Percentiles rank a stretch among this genome's conserved stretches.
phyloP scores from a whole-genome alignment of 2,797 vertebrate species.

The Pseudochirops corinnae region DNA sequence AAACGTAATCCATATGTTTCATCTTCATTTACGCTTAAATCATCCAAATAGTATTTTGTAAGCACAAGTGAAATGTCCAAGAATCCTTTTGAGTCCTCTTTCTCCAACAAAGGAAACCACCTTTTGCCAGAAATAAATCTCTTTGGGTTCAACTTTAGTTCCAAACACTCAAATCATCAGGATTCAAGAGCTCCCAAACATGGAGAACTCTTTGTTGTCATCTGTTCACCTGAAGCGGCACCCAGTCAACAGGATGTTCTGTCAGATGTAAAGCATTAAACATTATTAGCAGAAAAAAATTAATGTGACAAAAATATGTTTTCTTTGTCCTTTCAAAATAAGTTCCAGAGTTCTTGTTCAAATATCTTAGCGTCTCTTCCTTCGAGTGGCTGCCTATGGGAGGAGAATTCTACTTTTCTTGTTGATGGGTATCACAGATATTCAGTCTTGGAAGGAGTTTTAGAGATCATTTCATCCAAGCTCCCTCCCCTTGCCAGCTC shows the following conservation, averaged over 20 bases:
- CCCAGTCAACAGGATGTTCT: not conserved
- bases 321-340: not conserved
- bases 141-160: slow-evolving; percentile 22
- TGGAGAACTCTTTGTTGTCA: slow-evolving; percentile 13
- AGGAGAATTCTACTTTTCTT: not conserved
- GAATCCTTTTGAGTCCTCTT: slow-evolving; percentile 33
- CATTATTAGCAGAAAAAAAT: slow-evolving; percentile 8
- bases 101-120: slow-evolving; percentile 23
- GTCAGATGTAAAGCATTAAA: slow-evolving; percentile 3
- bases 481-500: not conserved
- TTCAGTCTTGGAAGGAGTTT: not conserved
- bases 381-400: not conserved
- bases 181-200: not conserved
- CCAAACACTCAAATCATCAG: slow-evolving; percentile 37
- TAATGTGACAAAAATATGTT: slow-evolving; percentile 10
- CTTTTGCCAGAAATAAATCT: slow-evolving; percentile 31
- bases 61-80: slow-evolving; percentile 11
- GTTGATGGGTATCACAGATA: not conserved
- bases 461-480: not conserved
- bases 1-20: not conserved
- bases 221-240: not conserved
- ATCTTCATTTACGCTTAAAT: slow-evolving; percentile 1
- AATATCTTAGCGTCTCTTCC: not conserved
- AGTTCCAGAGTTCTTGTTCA: not conserved
- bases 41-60: slow-evolving; percentile 36